Percentiles rank a stretch among this genome's conserved stretches.
Conservation (phyloP, 2,888 invertebrate species). For the Scelioninae gen. 1 region DNA sequence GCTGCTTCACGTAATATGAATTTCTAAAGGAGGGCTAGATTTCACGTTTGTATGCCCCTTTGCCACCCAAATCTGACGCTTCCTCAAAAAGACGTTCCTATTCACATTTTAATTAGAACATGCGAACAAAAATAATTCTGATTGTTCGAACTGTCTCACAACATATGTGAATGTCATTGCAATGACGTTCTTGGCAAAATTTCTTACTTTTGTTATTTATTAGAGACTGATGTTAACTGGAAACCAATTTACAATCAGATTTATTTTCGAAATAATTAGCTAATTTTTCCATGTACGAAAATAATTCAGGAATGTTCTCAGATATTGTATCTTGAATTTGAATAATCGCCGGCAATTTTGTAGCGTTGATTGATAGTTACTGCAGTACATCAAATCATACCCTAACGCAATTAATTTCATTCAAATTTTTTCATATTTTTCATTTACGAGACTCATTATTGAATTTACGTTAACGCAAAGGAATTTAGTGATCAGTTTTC, state of each 20-base stretch:
- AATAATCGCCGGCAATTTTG: conserved; percentile 1
- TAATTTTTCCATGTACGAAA: neutral
- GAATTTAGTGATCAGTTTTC: neutral
- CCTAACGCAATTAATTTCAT: neutral
- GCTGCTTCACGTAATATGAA: conserved; percentile 58
- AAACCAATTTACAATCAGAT: too few species aligned
- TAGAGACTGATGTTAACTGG: too few species aligned
- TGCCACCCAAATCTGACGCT: conserved; percentile 46
- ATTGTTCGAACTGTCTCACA: neutral
- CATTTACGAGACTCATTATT: neutral
- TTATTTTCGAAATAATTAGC: neutral
- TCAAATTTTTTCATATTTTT: neutral
- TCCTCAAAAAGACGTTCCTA: conserved; percentile 25
- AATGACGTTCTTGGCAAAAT: neutral
- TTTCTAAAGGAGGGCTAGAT: conserved; percentile 57
- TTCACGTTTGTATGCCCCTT: conserved; percentile 40
- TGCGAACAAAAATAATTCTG: neutral
- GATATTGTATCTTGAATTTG: neutral
- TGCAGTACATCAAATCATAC: conserved; percentile 5
- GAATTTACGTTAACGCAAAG: neutral
- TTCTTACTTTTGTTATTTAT: too few species aligned
- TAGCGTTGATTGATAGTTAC: conserved; percentile 5
- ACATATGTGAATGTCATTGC: neutral
- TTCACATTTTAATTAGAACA: conserved; percentile 39
- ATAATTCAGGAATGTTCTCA: neutral